Percentiles rank a stretch among this genome's conserved stretches.
Conservation (phyloP, 2,888 invertebrate genomes). For the Orthosia gothica region DNA sequence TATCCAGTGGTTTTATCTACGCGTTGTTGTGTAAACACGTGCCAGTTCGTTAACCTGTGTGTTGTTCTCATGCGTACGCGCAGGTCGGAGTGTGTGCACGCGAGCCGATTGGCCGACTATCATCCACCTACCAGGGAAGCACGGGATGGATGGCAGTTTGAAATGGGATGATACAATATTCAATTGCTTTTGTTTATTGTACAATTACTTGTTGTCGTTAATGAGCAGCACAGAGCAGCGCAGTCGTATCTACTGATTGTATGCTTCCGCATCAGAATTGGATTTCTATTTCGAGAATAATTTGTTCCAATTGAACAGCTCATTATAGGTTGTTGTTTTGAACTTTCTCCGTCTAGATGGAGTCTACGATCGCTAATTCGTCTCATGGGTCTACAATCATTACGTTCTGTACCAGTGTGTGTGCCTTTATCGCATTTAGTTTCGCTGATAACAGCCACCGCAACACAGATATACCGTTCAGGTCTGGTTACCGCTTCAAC, state of each 20-base stretch:
- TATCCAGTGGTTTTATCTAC: constrained; percentile 67
- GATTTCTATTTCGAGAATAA: constrained; percentile 32
- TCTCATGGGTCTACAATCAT: constrained; percentile 8
- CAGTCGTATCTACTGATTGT: constrained; percentile 11
- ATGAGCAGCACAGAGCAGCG: constrained; percentile 31
- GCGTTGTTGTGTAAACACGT: constrained; percentile 81
- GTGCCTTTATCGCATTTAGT: constrained; percentile 24
- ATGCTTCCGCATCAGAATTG: constrained; percentile 15
- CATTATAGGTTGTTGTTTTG: constrained; percentile 11
- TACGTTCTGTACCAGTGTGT: constrained; percentile 2
- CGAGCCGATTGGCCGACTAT: constrained; percentile 47
- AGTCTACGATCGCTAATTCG: constrained; percentile 19
- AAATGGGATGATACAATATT: constrained; percentile 46
- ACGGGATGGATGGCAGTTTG: constrained; percentile 50
- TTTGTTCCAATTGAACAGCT: constrained; percentile 21
- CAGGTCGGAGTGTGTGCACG: constrained; percentile 63
- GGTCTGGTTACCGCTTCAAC: constrained; percentile 26
- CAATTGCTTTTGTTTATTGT: constrained; percentile 38
- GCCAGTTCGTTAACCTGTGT: constrained; percentile 84
- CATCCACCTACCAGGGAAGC: constrained; percentile 35
- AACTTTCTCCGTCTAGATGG: constrained; percentile 10
- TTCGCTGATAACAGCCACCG: constrained; percentile 25
- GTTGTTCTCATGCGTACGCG: constrained; percentile 70
- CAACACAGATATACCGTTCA: constrained; percentile 16
- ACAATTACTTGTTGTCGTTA: constrained; percentile 29